Evolutionary conservation across 2,797 vertebrate genomes (phyloP).

Genomic region (Apogon hyalosoma): DNA sequence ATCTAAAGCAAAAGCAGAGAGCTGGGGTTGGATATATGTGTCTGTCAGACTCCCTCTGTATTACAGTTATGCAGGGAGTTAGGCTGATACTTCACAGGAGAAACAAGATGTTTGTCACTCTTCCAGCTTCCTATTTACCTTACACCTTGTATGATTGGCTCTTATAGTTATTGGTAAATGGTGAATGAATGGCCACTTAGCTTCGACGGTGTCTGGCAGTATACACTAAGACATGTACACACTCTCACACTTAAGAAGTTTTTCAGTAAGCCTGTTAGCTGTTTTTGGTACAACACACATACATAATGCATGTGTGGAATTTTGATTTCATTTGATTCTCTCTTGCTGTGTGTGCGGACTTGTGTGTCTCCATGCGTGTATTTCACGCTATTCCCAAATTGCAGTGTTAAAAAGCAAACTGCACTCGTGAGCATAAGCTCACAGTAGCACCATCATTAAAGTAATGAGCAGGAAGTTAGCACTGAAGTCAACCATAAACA

Average conservation of each 20-base stretch:
- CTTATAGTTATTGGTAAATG: slow-evolving; percentile 37
- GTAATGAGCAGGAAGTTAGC: slow-evolving; percentile 80
- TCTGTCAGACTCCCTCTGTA: slow-evolving; percentile 76
- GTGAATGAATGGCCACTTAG: slow-evolving; percentile 20
- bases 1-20: slow-evolving; percentile 79
- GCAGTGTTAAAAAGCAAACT: slow-evolving; percentile 66
- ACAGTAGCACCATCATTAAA: slow-evolving; percentile 77
- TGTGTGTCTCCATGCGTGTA: slow-evolving; percentile 22
- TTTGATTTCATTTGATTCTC: slow-evolving; percentile 64
- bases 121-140: slow-evolving; percentile 49
- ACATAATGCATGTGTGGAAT: slow-evolving; percentile 63
- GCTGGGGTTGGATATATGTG: slow-evolving; percentile 74
- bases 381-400: slow-evolving; percentile 63
- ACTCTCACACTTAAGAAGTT: slow-evolving; percentile 35
- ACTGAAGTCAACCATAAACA: slow-evolving; percentile 73
- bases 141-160: slow-evolving; percentile 46
- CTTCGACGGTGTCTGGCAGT: slow-evolving; percentile 13
- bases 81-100: slow-evolving; percentile 61
- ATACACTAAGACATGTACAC: slow-evolving; percentile 14
- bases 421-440: slow-evolving; percentile 68
- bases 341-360: slow-evolving; percentile 29
- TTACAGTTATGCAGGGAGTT: slow-evolving; percentile 69
- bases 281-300: slow-evolving; percentile 53
- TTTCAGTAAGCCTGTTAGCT: slow-evolving; percentile 27
- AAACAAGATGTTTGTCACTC: slow-evolving; percentile 42